These are phyloP conservation scores for Pterostichus madidus DNA, from an alignment of 2,888 invertebrate genomes.

Conservation along the genomic window DNA sequence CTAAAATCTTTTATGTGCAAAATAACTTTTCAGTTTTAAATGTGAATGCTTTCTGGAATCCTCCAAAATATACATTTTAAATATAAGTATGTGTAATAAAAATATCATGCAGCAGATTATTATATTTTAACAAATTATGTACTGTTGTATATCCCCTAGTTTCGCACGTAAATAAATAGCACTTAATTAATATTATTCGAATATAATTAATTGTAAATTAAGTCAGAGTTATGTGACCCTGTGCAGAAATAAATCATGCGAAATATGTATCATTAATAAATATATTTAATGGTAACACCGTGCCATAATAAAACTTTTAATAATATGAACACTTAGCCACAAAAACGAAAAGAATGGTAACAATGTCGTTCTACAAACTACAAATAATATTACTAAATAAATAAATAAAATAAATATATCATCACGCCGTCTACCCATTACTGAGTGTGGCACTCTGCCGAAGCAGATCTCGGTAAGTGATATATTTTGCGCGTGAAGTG, in stretches of 20 bases:
- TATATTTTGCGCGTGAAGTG: too few species aligned
- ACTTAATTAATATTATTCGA: not conserved
- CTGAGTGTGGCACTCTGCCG: too few species aligned
- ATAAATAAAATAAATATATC: too few species aligned
- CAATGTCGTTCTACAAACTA: too few species aligned
- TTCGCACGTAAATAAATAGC: not conserved
- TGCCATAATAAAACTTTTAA: too few species aligned
- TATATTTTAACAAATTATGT: not conserved
- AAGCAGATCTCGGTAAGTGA: too few species aligned
- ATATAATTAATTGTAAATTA: not conserved
- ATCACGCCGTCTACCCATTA: too few species aligned
- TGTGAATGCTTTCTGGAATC: slow-evolving; percentile 4
- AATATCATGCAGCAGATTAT: not conserved
- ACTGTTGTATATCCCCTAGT: not conserved
- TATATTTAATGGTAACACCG: not conserved
- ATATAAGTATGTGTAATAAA: not conserved
- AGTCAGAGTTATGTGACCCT: not conserved
- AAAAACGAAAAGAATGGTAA: too few species aligned
- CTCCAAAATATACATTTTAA: not conserved
- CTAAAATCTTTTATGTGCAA: slow-evolving; percentile 27
- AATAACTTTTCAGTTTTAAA: not conserved
- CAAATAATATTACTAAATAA: too few species aligned
- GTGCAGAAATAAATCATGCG: not conserved
- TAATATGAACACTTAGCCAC: too few species aligned
- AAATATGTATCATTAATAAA: not conserved